Evolutionary conservation across 2,113 vertebrate genomes (phyloP).

Genomic region (Zonotrichia leucophrys): DNA sequence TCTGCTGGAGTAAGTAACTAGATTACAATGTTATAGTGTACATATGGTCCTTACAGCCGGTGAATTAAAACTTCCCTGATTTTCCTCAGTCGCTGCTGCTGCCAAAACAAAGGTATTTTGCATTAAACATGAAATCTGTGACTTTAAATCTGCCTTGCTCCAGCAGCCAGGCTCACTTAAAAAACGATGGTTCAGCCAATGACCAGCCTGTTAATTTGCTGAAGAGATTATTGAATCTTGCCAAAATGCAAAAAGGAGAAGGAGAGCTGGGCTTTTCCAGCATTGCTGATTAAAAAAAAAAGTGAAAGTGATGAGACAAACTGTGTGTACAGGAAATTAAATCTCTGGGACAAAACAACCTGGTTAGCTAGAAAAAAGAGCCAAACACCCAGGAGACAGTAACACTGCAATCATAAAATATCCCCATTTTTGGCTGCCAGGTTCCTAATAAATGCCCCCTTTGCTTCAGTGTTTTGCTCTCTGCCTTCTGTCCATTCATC

Average conservation of each 20-base stretch:
- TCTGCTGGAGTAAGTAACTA: neutral
- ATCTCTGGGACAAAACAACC: conserved; percentile 22
- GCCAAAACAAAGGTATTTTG: neutral
- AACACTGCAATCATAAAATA: neutral
- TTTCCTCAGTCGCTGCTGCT: neutral
- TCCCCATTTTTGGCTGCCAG: neutral
- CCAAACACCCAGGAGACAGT: neutral
- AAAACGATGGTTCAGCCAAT: neutral
- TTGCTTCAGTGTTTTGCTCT: conserved; percentile 5
- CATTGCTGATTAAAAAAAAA: neutral
- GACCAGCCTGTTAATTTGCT: conserved; percentile 15
- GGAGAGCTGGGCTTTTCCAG: neutral
- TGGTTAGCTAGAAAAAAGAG: neutral
- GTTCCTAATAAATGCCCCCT: neutral
- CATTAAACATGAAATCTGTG: neutral
- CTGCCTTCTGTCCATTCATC: neutral
- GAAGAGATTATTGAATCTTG: neutral
- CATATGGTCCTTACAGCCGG: neutral
- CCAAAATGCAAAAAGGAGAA: conserved; percentile 2
- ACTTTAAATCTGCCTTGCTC: neutral
- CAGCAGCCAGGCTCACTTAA: neutral
- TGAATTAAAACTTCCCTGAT: neutral
- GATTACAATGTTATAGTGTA: neutral
- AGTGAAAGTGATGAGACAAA: neutral
- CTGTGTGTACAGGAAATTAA: neutral